phyloP scores from a whole-genome alignment of 2,113 vertebrate genomes.

The Platichthys stellatus region DNA sequence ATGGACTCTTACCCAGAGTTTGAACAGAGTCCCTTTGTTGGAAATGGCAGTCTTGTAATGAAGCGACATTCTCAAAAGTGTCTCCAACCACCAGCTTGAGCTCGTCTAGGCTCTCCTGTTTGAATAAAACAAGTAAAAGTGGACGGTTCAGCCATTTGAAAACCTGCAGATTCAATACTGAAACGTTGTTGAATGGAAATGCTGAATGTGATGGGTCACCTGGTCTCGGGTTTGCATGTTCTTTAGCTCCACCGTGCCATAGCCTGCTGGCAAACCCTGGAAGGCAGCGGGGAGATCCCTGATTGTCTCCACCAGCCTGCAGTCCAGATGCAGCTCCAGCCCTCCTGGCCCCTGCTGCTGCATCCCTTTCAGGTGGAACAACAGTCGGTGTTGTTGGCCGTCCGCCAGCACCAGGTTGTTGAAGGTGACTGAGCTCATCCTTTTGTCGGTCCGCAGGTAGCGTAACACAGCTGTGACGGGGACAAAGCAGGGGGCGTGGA shows the following conservation, averaged over 20 bases:
- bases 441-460: conserved; percentile 90
- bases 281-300: conserved; percentile 89
- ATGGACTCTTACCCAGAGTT: conserved; percentile 83
- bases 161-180: not conserved
- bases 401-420: conserved; percentile 93
- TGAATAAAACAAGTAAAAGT: conserved; percentile 33
- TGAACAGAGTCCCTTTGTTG: conserved; percentile 93
- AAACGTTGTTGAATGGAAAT: conserved; percentile 37
- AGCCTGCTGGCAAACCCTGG: conserved; percentile 80
- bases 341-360: conserved; percentile 81
- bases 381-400: conserved; percentile 89
- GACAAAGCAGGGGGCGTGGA: not conserved
- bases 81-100: conserved; percentile 93
- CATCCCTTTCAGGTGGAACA: conserved; percentile 90
- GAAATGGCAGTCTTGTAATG: conserved; percentile 93
- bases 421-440: conserved; percentile 90
- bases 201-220: conserved; percentile 71
- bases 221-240: conserved; percentile 89
- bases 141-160: conserved; percentile 6
- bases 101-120: conserved; percentile 90
- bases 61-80: conserved; percentile 89
- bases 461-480: conserved; percentile 87
- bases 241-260: conserved; percentile 84
- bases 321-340: conserved; percentile 92
- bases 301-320: conserved; percentile 88